Evolutionary conservation across 2,797 vertebrate species (phyloP).

Genomic region (Australoheros facetus): DNA sequence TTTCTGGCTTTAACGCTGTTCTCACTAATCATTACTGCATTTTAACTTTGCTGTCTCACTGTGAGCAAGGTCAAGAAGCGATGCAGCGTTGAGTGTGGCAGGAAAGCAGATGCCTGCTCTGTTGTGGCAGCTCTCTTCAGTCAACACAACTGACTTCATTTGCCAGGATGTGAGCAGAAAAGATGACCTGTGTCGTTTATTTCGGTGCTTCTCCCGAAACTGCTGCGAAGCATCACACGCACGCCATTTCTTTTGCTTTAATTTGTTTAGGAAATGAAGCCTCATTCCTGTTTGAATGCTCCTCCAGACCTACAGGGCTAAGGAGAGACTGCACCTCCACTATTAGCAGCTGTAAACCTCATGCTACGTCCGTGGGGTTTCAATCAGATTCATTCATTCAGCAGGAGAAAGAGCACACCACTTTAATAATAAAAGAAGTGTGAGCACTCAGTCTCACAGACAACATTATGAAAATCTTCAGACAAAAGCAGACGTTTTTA

Average conservation of each 20-base stretch:
- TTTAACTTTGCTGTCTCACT: slow-evolving; percentile 11
- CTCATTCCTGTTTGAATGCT: slow-evolving; percentile 38
- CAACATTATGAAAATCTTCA: neutral
- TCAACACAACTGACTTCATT: neutral
- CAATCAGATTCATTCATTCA: slow-evolving; percentile 4
- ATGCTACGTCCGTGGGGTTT: slow-evolving; percentile 5
- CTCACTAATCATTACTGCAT: slow-evolving; percentile 20
- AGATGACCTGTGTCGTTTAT: slow-evolving; percentile 28
- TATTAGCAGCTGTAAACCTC: slow-evolving; percentile 25
- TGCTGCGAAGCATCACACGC: slow-evolving; percentile 19
- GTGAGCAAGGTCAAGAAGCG: slow-evolving; percentile 39
- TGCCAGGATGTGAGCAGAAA: slow-evolving; percentile 4
- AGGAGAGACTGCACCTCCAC: slow-evolving; percentile 21
- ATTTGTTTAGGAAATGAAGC: slow-evolving; percentile 11
- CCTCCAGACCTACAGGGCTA: slow-evolving; percentile 19
- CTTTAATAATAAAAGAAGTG: neutral
- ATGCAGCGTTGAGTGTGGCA: neutral
- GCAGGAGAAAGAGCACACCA: neutral
- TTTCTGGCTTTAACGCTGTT: slow-evolving; percentile 1
- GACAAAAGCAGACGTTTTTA: neutral
- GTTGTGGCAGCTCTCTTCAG: neutral
- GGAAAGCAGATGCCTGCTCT: slow-evolving; percentile 4
- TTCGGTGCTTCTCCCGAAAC: neutral
- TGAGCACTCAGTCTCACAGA: neutral
- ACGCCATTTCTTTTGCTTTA: neutral